These are phyloP conservation scores for Parnassius orleans DNA, from an alignment of 2,888 invertebrate genomes.

Conservation along the genomic window DNA sequence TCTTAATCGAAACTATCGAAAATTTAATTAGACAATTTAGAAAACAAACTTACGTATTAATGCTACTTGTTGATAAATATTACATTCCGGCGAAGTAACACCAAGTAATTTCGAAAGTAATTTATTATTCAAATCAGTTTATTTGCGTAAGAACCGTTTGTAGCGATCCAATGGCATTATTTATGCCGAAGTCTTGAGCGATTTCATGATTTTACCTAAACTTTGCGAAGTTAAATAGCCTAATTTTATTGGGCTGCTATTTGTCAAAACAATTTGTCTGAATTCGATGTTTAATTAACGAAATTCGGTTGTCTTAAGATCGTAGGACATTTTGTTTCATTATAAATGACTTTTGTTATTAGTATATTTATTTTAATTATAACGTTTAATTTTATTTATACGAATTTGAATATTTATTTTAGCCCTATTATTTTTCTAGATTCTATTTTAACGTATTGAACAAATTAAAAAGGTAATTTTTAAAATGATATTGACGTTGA, in stretches of 20 bases:
- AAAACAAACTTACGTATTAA: too few species aligned
- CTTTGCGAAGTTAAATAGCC: slow-evolving; percentile 13
- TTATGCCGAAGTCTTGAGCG: slow-evolving; percentile 17
- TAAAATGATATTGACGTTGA: too few species aligned
- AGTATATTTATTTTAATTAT: not conserved
- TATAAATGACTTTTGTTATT: not conserved
- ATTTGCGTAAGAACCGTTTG: slow-evolving; percentile 25
- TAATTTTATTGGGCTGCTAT: slow-evolving; percentile 12
- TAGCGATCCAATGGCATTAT: slow-evolving; percentile 13
- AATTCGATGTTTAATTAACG: slow-evolving; percentile 22
- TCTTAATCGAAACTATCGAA: too few species aligned
- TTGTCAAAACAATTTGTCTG: slow-evolving; percentile 22
- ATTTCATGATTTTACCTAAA: slow-evolving; percentile 13
- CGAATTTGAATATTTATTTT: too few species aligned
- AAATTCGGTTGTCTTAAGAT: slow-evolving; percentile 8
- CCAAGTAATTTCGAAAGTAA: slow-evolving; percentile 18
- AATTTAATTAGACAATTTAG: too few species aligned
- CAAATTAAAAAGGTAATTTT: too few species aligned
- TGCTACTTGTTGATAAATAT: slow-evolving; percentile 15
- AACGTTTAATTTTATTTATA: too few species aligned
- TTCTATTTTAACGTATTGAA: too few species aligned
- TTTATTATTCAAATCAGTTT: slow-evolving; percentile 26
- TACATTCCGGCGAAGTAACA: slow-evolving; percentile 15
- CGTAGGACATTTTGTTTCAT: not conserved
- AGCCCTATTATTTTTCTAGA: too few species aligned